Percentiles rank a stretch among this genome's conserved stretches.
These are phyloP conservation scores for Shargacucullia verbasci DNA, from an alignment of 2,888 invertebrate species.

Conservation along the genomic window DNA sequence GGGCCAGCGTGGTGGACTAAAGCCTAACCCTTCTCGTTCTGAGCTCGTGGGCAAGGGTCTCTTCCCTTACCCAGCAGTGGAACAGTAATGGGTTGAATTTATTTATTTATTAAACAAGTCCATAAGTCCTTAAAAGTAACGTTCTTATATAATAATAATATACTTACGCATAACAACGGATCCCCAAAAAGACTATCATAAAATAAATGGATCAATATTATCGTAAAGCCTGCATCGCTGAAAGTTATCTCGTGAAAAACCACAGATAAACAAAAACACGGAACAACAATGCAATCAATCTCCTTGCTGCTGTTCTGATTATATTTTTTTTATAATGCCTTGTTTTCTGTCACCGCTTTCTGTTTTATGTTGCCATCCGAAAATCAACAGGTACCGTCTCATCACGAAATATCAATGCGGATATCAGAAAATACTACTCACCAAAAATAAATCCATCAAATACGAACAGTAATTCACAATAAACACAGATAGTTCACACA, in stretches of 20 bases:
- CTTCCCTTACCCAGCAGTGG: no score
- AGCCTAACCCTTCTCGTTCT: no score
- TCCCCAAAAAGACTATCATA: no score
- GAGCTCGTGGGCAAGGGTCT: no score
- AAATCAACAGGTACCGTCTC: slow-evolving; percentile 55
- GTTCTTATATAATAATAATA: no score
- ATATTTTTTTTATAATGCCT: slow-evolving; percentile 18
- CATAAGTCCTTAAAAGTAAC: no score
- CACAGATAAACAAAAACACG: slow-evolving; percentile 4
- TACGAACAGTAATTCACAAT: slow-evolving; percentile 33
- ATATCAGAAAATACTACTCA: slow-evolving; percentile 45
- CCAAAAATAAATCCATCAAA: slow-evolving; percentile 47
- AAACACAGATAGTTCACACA: slow-evolving; percentile 51
- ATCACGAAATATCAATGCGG: slow-evolving; percentile 5
- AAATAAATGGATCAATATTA: no score
- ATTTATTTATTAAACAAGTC: no score
- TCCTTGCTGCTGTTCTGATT: slow-evolving; percentile 4
- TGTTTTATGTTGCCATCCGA: slow-evolving; percentile 35
- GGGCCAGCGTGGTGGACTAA: no score
- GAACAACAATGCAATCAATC: slow-evolving; percentile 15
- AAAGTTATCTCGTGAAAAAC: neutral
- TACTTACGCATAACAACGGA: no score
- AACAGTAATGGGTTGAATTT: no score
- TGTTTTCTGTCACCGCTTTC: slow-evolving; percentile 22
- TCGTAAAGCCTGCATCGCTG: no score